phyloP scores from a whole-genome alignment of 2,113 vertebrate species.

The Pelodiscus sinensis region DNA sequence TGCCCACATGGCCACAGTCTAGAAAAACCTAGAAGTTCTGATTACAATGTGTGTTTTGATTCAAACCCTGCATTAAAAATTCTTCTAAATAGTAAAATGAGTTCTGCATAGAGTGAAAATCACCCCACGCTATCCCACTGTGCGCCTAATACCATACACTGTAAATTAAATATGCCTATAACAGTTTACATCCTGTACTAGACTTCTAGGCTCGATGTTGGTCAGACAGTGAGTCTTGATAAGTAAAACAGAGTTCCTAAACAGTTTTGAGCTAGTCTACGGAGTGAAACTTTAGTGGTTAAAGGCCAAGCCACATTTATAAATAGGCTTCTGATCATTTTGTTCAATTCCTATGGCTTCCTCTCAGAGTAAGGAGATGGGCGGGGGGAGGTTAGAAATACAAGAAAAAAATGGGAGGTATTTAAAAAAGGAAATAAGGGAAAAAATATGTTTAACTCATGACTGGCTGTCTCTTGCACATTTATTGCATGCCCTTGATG shows the following conservation, averaged over 20 bases:
- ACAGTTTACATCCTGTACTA: rapidly evolving
- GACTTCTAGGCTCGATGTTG: rapidly evolving
- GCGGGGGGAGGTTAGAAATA: slow-evolving; percentile 10
- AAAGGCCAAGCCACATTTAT: slow-evolving; percentile 55
- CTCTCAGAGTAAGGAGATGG: slow-evolving; percentile 36
- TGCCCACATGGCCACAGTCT: background rate
- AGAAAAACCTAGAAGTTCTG: background rate
- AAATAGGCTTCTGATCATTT: slow-evolving; percentile 50
- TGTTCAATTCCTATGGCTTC: slow-evolving; percentile 40
- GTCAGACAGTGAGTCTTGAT: background rate
- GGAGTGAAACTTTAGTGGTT: slow-evolving; percentile 43
- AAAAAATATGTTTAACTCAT: slow-evolving; percentile 70
- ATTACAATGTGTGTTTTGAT: background rate
- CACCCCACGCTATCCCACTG: rapidly evolving
- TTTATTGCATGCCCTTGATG: slow-evolving; percentile 70
- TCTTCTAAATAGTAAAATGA: background rate
- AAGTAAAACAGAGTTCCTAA: slow-evolving; percentile 17
- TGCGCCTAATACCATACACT: background rate
- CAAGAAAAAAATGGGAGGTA: slow-evolving; percentile 58
- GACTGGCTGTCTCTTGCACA: slow-evolving; percentile 71
- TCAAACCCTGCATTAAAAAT: background rate
- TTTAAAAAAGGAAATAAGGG: slow-evolving; percentile 45
- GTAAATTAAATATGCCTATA: background rate
- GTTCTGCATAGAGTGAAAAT: background rate
- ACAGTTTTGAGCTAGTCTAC: background rate